Percentiles rank a stretch among this genome's conserved stretches.
Evolutionary conservation across 2,113 vertebrate genomes (phyloP).

Genomic region (Platysternon megacephalum): DNA sequence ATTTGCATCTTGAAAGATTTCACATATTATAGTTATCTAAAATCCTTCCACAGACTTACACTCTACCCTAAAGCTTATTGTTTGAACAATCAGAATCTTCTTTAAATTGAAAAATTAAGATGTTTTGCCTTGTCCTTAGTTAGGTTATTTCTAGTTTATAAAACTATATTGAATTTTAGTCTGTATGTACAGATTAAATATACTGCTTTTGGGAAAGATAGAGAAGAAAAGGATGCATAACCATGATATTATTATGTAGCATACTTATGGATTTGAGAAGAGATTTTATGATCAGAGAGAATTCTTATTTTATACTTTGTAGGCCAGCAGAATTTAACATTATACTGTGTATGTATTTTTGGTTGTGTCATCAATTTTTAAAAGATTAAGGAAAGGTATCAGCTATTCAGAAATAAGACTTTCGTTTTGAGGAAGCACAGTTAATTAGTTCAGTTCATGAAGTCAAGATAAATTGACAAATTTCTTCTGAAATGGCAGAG

Average conservation of each 20-base stretch:
- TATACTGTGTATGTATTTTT: not conserved
- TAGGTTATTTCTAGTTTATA: not conserved
- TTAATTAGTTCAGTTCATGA: not conserved
- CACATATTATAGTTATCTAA: not conserved
- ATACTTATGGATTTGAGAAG: not conserved
- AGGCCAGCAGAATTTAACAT: not conserved
- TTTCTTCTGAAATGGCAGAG: not conserved
- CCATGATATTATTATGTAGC: no score
- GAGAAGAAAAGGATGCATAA: no score
- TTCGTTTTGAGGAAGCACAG: not conserved
- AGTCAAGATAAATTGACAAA: not conserved
- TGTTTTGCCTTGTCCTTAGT: not conserved
- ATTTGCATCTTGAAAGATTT: not conserved
- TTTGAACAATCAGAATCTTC: not conserved
- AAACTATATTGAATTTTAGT: no score
- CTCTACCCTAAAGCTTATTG: not conserved
- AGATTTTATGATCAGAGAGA: not conserved
- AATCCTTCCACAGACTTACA: not conserved
- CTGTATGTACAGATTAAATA: no score
- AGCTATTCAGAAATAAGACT: not conserved
- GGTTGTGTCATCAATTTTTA: not conserved
- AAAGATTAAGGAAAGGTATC: not conserved
- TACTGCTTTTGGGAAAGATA: no score
- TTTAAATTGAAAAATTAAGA: not conserved
- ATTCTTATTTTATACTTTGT: not conserved